Percentiles rank a stretch among this genome's conserved stretches.
Conservation (phyloP, 2,797 vertebrate genomes). For the Threskiornis aethiopicus region DNA sequence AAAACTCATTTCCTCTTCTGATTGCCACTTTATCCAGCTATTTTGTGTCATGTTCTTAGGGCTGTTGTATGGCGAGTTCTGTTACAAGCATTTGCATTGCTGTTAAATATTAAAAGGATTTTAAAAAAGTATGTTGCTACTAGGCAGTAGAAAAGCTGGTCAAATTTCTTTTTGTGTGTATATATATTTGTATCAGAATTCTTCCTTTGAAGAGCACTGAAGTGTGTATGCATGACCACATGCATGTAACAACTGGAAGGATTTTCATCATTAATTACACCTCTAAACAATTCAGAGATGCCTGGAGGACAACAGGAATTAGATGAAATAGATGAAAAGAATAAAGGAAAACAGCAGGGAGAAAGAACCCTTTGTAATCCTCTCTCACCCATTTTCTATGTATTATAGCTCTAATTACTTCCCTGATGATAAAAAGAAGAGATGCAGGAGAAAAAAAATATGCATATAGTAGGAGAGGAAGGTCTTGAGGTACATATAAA, state of each 20-base stretch:
- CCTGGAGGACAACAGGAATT: conserved; percentile 51
- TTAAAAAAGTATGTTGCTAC: background rate
- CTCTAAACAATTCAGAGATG: conserved; percentile 37
- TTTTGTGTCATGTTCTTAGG: conserved; percentile 53
- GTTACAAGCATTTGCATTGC: background rate
- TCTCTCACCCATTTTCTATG: conserved; percentile 15
- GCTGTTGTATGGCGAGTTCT: background rate
- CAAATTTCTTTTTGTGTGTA: background rate
- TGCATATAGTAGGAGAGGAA: background rate
- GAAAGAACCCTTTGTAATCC: conserved; percentile 34
- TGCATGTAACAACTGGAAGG: conserved; percentile 53
- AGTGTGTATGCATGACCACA: background rate
- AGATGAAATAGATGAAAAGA: conserved; percentile 47
- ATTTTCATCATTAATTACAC: conserved; percentile 53
- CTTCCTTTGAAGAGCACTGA: conserved; percentile 33
- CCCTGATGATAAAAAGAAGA: background rate
- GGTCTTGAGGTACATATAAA: background rate
- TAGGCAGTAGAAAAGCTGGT: background rate
- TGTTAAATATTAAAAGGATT: background rate
- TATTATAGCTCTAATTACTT: conserved; percentile 41
- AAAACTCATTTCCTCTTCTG: conserved; percentile 74
- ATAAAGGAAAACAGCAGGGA: conserved; percentile 3
- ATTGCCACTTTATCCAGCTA: conserved; percentile 68
- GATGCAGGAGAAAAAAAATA: background rate
- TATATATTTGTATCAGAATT: background rate